A percentile compares a stretch with the other conserved stretches of the same genome.
Conservation (phyloP, 2,888 invertebrate species). For the Tenthredo livida region DNA sequence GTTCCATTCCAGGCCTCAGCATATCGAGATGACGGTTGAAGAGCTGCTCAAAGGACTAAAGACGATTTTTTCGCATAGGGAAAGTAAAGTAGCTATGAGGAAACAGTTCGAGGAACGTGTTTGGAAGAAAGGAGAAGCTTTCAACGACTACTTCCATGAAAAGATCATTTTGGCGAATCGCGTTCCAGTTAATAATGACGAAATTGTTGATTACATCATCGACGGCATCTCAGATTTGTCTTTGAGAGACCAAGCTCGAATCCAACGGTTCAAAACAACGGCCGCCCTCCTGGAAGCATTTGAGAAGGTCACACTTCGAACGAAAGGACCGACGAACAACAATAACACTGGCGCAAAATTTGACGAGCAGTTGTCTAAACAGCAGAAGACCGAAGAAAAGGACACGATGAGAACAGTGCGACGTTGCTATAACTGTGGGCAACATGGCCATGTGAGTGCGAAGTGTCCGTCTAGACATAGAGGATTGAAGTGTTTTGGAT, state of each 20-base stretch:
- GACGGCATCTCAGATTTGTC: slow-evolving; percentile 51
- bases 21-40: slow-evolving; percentile 25
- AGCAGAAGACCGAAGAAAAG: not conserved
- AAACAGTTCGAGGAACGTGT: slow-evolving; percentile 42
- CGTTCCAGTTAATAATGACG: slow-evolving; percentile 43
- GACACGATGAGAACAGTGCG: not conserved
- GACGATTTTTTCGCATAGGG: slow-evolving; percentile 49
- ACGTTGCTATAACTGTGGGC: slow-evolving; percentile 52
- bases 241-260: slow-evolving; percentile 53
- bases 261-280: slow-evolving; percentile 50
- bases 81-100: slow-evolving; percentile 32
- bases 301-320: slow-evolving; percentile 38
- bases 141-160: slow-evolving; percentile 54
- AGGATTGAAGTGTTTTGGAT: slow-evolving; percentile 55
- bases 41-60: slow-evolving; percentile 44
- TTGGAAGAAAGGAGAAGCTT: slow-evolving; percentile 52
- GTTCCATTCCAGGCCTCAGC: slow-evolving; percentile 55
- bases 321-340: not conserved
- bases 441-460: slow-evolving; percentile 51
- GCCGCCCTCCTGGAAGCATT: slow-evolving; percentile 46
- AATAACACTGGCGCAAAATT: not conserved
- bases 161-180: slow-evolving; percentile 54
- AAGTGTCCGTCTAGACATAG: slow-evolving; percentile 54
- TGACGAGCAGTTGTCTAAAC: not conserved
- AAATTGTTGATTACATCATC: slow-evolving; percentile 49